Base-by-base conservation (phyloP, 2,888 invertebrate genomes). In the Parthenolecanium corni region DNA sequence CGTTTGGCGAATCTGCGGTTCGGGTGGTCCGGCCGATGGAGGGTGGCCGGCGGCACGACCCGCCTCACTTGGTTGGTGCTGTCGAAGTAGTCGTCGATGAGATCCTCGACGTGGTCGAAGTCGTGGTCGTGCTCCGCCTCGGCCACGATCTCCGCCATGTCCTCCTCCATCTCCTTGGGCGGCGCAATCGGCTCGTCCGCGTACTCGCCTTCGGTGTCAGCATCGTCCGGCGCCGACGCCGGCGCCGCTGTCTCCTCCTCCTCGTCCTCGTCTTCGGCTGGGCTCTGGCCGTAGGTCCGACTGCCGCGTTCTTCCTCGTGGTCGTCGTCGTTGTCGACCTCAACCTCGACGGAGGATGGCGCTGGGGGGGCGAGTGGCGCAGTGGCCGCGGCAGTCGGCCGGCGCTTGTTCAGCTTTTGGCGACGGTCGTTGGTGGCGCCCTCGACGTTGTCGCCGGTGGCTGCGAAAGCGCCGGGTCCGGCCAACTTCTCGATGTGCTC, bases 71-170 rank as follows among this genome's bases (percentile, higher is more conserved):
- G 46, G n/a, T 63, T 42, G 49, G 36, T 63, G 14, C 46, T 47
- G 36, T 63, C 63, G 54, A 63, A 63, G 38, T 63, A 63, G 23
- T 63, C 63, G 38, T 63, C 63, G n/a, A 63, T 46, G 46, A 54
- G 46, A 38, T 63, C 63, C 23, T 63, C 63, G 31, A 63, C 24
- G 24, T 63, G 53, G n/a, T 53, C 63, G 36, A 63, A 63, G n/a
- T 63, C 53, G 20, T 66, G 62, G 1, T 57, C 52, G 63, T 38
- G 44, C 12, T 42, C 57, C 18, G 47, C 3, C 1, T 42, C 38
- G 14, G 44, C 47, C 20, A 51, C 47, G 3, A 64, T 31, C 20
- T 64, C 54, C 5, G 53, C 54, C 14, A 61, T 44, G 12, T 65
- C 62, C n/a, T 49, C 62, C 24, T 65, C 64, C 42, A 36, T 36